A percentile compares a stretch with the other conserved stretches of the same genome.
phyloP scores from a whole-genome alignment of 1,140 invertebrate species.

The Hesperophylax magnus region DNA sequence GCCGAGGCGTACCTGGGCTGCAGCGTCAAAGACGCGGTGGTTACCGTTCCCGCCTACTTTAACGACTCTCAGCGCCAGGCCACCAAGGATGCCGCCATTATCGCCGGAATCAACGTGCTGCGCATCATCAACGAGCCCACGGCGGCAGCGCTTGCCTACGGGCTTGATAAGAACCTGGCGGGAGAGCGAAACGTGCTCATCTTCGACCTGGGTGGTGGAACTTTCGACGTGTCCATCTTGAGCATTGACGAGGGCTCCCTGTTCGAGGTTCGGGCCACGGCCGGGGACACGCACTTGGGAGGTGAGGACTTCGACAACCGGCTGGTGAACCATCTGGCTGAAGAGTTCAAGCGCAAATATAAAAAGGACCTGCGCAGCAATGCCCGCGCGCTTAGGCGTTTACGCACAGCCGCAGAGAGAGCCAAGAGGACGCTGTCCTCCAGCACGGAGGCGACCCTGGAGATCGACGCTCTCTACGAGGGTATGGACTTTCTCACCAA shows the following conservation, averaged over 20 bases:
- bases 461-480: constrained; percentile 70
- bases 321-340: constrained; percentile 71
- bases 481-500: constrained; percentile 75
- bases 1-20: constrained; percentile 65
- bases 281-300: constrained; percentile 70
- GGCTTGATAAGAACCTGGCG: constrained; percentile 81
- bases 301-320: constrained; percentile 63
- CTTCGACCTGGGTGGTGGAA: constrained; percentile 66
- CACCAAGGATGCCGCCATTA: constrained; percentile 75
- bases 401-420: constrained; percentile 65
- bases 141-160: constrained; percentile 82
- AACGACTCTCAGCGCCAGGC: too few species aligned
- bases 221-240: constrained; percentile 74
- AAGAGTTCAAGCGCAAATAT: constrained; percentile 57
- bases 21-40: constrained; percentile 65
- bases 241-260: constrained; percentile 80
- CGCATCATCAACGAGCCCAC: constrained; percentile 72
- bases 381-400: constrained; percentile 60
- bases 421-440: constrained; percentile 71
- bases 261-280: constrained; percentile 79
- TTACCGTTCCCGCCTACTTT: too few species aligned
- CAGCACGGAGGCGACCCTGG: constrained; percentile 69
- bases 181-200: constrained; percentile 80
- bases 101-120: constrained; percentile 74
- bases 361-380: constrained; percentile 68